Evolutionary conservation across 1,140 invertebrate species (phyloP), one percentile per base, ranked within the genome.

Genomic region (Bombus balteatus): DNA sequence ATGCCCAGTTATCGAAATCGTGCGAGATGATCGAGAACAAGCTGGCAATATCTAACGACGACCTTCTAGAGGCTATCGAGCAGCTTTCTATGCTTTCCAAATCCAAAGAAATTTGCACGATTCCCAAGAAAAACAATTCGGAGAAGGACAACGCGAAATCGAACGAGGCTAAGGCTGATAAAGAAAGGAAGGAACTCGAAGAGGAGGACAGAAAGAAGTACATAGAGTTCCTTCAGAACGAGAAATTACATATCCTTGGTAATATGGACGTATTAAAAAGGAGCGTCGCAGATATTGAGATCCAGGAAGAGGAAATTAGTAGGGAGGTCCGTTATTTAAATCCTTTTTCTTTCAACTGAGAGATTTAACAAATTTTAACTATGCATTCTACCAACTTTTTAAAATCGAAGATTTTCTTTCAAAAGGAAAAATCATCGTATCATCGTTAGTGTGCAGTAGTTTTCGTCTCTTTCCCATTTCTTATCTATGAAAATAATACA

Each of bases 301-400:
- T 96, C 37, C 97, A 98, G 92, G 97, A 98, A 92, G 97, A 98
- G 93, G 98, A 98, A 94, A 97, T 98, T 37, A 96, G 97, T 57
- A 96, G 97, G 96, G 98, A 98, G 96, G 98, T 98, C 93, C 66
- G 57, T 73, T 10, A 39, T 73, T 83, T 9, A 1, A 68, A 28
- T 68, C 0, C 25, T 5, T 59, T 59, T 76, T 47, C 15, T 32
- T 32, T 47, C 13, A 3, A 22, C 2, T 22, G 5, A 6, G n/a
- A 13, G 4, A 62, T n/a, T 62, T 62, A n/a, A 3, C 3, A 62
- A 62, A 62, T 62, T 62, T 62, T n/a, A 62, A 62, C 10, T 28
- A n/a, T n/a, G 3, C 12, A 3, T 62, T n/a, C 28, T n/a, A 12
- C 10, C 10, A 5, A 62, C 4, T 62, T 62, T 62, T 28, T 59